phyloP scores from a whole-genome alignment of 2,797 vertebrate species.

The Galaxias olidus region DNA sequence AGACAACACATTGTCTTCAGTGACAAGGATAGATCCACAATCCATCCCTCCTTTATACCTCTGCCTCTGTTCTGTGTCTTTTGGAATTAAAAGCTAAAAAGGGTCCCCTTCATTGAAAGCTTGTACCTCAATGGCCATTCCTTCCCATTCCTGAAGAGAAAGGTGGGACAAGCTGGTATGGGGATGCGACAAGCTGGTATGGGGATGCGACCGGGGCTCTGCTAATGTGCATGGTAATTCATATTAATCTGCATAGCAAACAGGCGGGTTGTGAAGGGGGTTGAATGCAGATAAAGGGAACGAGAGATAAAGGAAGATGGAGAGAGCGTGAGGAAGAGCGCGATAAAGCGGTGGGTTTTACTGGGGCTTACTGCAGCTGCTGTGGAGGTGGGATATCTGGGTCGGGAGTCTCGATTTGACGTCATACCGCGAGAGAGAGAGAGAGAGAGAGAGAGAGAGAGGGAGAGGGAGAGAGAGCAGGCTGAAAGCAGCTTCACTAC shows the following conservation, averaged over 20 bases:
- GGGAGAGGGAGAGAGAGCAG: not conserved
- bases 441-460: not conserved
- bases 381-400: conserved; percentile 22
- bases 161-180: too few species aligned
- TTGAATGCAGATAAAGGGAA: not conserved
- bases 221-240: too few species aligned
- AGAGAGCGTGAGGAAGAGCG: not conserved
- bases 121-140: too few species aligned
- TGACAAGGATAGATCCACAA: conserved; percentile 6
- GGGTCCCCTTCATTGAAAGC: too few species aligned
- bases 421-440: conserved; percentile 26
- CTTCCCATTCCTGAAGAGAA: too few species aligned
- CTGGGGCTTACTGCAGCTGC: conserved; percentile 21
- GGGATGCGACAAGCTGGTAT: too few species aligned
- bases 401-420: conserved; percentile 36
- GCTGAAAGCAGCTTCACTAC: not conserved
- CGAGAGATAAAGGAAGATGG: not conserved
- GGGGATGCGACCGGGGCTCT: too few species aligned
- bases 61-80: too few species aligned
- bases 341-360: conserved; percentile 3
- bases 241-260: too few species aligned
- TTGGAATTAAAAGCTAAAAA: too few species aligned
- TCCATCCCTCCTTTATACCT: not conserved
- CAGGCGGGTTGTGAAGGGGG: not conserved
- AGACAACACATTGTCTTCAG: conserved; percentile 6